Conservation (phyloP, 2,113 vertebrate species). For the Platysteira castanea region DNA sequence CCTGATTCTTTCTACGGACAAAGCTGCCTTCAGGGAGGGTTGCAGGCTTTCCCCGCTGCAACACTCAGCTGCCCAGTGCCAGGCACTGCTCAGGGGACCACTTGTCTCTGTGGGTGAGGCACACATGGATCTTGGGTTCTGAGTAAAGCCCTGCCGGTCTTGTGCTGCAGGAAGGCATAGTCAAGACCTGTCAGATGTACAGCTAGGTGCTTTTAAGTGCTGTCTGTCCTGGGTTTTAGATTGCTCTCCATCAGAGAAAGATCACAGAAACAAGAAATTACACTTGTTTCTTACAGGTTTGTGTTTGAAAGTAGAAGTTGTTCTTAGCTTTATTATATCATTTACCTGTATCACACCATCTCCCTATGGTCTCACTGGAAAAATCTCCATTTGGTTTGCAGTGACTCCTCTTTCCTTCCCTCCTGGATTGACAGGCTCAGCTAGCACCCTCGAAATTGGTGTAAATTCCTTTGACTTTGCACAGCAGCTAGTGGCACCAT, state of each 20-base stretch:
- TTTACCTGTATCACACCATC: not conserved
- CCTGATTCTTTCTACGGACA: too few relatives aligned
- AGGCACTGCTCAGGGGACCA: not conserved
- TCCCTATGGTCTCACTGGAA: not conserved
- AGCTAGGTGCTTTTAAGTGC: not conserved
- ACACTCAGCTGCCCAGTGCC: not conserved
- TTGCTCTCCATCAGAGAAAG: not conserved
- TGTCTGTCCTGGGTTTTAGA: not conserved
- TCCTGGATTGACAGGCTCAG: not conserved
- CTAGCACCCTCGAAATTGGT: not conserved
- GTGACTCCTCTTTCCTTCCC: not conserved
- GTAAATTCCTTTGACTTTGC: not conserved
- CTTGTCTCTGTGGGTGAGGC: not conserved
- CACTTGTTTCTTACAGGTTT: not conserved
- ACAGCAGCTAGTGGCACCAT: not conserved
- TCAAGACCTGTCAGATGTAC: not conserved
- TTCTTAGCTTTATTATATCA: not conserved
- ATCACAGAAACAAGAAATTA: not conserved
- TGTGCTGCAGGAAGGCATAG: accelerated
- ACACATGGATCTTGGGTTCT: not conserved
- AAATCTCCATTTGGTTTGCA: not conserved
- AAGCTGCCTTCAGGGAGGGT: too few relatives aligned
- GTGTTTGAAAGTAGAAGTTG: not conserved
- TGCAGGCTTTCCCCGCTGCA: too few relatives aligned
- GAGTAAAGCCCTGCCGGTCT: not conserved